A percentile compares a stretch with the other conserved stretches of the same genome.
Conservation (phyloP, 2,888 invertebrate genomes). For the Melanchra persicariae region DNA sequence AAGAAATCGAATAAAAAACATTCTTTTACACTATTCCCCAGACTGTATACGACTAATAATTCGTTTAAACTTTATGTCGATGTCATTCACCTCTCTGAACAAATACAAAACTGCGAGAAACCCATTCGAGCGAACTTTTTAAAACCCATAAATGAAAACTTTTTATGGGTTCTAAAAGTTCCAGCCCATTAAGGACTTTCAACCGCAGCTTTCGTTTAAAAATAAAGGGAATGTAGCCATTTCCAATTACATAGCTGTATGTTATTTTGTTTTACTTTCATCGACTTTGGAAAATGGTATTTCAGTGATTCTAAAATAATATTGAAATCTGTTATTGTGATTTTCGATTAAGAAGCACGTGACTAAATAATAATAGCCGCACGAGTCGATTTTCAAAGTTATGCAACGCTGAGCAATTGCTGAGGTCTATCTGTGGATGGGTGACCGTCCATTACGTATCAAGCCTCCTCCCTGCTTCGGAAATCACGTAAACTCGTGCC, state of each 20-base stretch:
- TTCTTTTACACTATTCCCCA: conserved; percentile 6
- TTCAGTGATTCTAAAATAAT: not conserved
- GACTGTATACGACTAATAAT: conserved; percentile 23
- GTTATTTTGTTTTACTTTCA: conserved; percentile 7
- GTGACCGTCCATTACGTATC: no score
- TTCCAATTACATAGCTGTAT: conserved; percentile 16
- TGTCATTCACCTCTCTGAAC: conserved; percentile 50
- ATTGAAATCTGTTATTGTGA: not conserved
- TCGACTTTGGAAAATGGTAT: not conserved
- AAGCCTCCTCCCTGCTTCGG: no score
- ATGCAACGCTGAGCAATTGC: no score
- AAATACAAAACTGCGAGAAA: conserved; percentile 34
- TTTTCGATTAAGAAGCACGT: no score
- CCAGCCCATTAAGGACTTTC: conserved; percentile 35
- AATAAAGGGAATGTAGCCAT: conserved; percentile 24
- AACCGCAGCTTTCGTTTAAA: conserved; percentile 45
- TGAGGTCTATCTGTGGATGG: no score
- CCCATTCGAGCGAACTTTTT: conserved; percentile 39
- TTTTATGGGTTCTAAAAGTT: conserved; percentile 55
- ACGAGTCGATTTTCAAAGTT: no score
- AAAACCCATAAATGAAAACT: conserved; percentile 58
- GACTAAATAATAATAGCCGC: no score
- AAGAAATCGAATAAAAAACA: conserved; percentile 5
- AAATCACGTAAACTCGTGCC: no score
- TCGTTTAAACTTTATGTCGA: conserved; percentile 19